Base-by-base conservation (phyloP, 2,113 vertebrate species). In the Sapayoa aenigma region DNA sequence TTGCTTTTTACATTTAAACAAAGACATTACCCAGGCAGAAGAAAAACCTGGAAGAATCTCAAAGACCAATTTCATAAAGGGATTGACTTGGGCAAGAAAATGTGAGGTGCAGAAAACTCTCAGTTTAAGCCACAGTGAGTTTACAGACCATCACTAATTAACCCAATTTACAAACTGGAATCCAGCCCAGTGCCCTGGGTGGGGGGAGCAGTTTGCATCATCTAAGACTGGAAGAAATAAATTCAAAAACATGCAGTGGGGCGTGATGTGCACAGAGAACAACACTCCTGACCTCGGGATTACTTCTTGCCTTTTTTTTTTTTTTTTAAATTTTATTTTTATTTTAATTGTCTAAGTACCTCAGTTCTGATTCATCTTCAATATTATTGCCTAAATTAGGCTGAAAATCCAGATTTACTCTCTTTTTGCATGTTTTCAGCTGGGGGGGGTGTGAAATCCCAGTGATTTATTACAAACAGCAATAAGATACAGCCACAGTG, bases 131-230 rank as follows among this genome's bases (percentile, higher is more conserved):
- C 76, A 84, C 79, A 67, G 65, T 52, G 68, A 55, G 60, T 35
- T 95, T 87, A 18, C 80, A 88, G 93, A 72, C 72, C 72, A 69
- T 72, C 85, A 84, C 76, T 89, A 88, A 95, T 97, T 89, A 96
- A 95, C 89, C 66, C 80, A 75, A 92, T 92, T 95, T 73, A 56
- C 84, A 76, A 65, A 94, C 28, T 72, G 94, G 78, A 83, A 90
- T 90, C 62, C 67, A 87, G 87, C 17, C 60, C 65, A 25, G 81
- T 6, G 68, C 77, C 69, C 73, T 50, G 77, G 76, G 89, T 77
- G 50, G 73, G n/a, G 59, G 46, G 67, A 94, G 39, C 50, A 81
- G 42, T 58, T 90, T 89, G 83, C 75, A 67, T 67, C 84, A 19
- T 23, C 74, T 14, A 18, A 49, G 58, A 35, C 75, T 60, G 85